Percentiles rank a stretch among this genome's conserved stretches.
Conservation (phyloP, 2,888 invertebrate genomes). For the Polydrusus tereticollis region DNA sequence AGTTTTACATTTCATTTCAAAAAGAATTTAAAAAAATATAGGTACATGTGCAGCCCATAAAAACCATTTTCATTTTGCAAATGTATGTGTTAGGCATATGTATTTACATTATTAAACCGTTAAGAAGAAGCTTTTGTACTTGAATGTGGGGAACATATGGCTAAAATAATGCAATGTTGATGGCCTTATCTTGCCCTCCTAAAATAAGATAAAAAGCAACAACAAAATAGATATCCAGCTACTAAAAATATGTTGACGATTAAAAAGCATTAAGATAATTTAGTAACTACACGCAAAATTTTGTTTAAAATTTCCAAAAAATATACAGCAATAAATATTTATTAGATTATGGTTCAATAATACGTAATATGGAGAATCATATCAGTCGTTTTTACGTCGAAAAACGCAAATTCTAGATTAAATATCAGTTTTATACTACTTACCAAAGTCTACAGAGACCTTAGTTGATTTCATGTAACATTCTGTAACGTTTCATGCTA, state of each 20-base stretch:
- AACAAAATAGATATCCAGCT: not conserved
- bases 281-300: not conserved
- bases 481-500: constrained; percentile 61
- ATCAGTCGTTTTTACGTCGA: not conserved
- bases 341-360: not conserved
- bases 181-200: constrained; percentile 30
- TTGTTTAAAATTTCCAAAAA: not conserved
- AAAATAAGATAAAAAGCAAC: not conserved
- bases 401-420: not conserved
- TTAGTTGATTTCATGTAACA: constrained; percentile 57
- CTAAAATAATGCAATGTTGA: constrained; percentile 18
- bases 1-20: too few relatives aligned
- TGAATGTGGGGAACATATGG: constrained; percentile 31
- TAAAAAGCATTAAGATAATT: constrained; percentile 1
- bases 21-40: too few relatives aligned
- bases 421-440: constrained; percentile 43
- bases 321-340: constrained; percentile 1
- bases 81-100: not conserved
- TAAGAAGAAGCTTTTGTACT: not conserved
- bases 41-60: too few relatives aligned
- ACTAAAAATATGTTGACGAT: not conserved
- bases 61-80: not conserved
- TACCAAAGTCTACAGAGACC: constrained; percentile 51
- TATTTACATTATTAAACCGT: not conserved
- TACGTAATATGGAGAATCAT: constrained; percentile 21